Conservation (phyloP, 2,797 vertebrate genomes). For the Neoniphon sammara region DNA sequence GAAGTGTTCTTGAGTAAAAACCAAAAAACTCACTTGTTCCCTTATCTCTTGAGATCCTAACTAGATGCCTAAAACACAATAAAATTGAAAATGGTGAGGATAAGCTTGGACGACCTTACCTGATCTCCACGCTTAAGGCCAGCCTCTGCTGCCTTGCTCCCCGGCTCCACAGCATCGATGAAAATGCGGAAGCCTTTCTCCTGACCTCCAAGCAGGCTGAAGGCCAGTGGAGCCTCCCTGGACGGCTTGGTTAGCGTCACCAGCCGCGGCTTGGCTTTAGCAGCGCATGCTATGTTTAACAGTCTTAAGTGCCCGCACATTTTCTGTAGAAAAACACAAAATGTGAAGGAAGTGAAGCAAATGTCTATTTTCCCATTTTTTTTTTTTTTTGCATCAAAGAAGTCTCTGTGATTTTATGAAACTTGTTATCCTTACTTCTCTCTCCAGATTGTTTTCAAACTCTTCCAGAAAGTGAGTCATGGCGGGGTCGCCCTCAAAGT, state of each 20-base stretch:
- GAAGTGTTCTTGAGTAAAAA: neutral
- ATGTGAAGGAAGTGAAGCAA: neutral
- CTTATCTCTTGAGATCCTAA: too few species aligned
- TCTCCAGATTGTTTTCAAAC: slow-evolving; percentile 98
- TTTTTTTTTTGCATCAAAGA: neutral
- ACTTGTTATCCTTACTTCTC: slow-evolving; percentile 86
- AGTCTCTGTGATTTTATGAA: neutral
- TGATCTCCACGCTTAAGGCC: slow-evolving; percentile 98
- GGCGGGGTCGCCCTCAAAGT: slow-evolving; percentile 97
- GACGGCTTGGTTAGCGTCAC: slow-evolving; percentile 97
- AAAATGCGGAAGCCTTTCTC: slow-evolving; percentile 98
- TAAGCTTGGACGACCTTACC: slow-evolving; percentile 73
- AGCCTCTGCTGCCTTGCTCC: slow-evolving; percentile 95
- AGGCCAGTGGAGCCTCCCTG: slow-evolving; percentile 94
- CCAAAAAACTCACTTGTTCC: neutral
- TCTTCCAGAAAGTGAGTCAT: slow-evolving; percentile 99
- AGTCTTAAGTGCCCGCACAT: slow-evolving; percentile 99
- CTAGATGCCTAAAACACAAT: neutral
- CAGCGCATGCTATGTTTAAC: slow-evolving; percentile 98
- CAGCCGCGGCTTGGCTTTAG: slow-evolving; percentile 95
- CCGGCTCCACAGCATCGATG: slow-evolving; percentile 94
- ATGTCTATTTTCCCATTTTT: neutral
- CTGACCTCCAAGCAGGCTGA: slow-evolving; percentile 93
- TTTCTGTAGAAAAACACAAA: slow-evolving; percentile 83
- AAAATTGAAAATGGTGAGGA: neutral